Evolutionary conservation across 1,140 invertebrate genomes (phyloP).

Genomic region (Plectrocnemia conspersa): DNA sequence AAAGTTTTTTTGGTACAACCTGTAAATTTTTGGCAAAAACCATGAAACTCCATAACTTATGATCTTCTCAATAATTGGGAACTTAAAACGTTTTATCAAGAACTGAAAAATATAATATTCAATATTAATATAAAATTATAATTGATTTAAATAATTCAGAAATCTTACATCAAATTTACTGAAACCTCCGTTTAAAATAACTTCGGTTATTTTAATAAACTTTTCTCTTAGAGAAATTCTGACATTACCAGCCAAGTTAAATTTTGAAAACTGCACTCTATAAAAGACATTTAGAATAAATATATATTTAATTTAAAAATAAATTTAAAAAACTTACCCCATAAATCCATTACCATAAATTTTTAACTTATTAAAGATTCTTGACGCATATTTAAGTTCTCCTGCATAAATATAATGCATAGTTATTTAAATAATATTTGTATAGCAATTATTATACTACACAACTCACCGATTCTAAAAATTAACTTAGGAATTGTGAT

Average conservation of each 20-base stretch:
- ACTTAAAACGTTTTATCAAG: background rate
- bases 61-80: no score
- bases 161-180: background rate
- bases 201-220: background rate
- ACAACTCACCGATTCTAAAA: no score
- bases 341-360: no score
- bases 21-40: constrained; percentile 3
- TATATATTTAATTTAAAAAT: no score
- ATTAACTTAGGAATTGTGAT: constrained; percentile 1
- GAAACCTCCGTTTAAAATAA: background rate
- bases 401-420: no score
- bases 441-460: no score
- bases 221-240: background rate
- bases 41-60: background rate
- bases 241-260: background rate
- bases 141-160: background rate
- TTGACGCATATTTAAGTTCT: no score
- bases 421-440: no score
- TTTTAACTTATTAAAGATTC: no score
- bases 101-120: background rate
- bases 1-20: background rate
- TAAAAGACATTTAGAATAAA: no score
- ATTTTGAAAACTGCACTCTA: background rate
- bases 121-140: background rate
- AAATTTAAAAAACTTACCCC: no score